These are phyloP conservation scores for Latrodectus elegans DNA, from an alignment of 2,888 invertebrate species.

Conservation along the genomic window DNA sequence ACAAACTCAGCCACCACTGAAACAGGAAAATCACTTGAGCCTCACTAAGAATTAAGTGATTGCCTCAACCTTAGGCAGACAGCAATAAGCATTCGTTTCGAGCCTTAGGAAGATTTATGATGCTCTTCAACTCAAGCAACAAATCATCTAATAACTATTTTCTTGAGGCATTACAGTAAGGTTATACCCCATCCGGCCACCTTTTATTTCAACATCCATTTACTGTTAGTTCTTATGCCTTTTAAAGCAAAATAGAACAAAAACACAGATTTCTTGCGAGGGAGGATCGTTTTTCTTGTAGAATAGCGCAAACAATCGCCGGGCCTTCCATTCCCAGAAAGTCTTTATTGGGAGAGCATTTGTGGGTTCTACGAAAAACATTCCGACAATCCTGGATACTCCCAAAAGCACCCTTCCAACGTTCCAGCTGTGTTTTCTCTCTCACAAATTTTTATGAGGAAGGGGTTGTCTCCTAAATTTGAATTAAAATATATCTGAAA, in stretches of 20 bases:
- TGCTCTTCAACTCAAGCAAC: slow-evolving; percentile 44
- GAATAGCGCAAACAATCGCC: slow-evolving; percentile 27
- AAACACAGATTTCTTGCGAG: slow-evolving; percentile 26
- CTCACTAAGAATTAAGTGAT: slow-evolving; percentile 42
- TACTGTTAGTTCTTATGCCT: slow-evolving; percentile 50
- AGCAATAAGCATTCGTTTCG: slow-evolving; percentile 38
- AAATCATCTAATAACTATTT: slow-evolving; percentile 50
- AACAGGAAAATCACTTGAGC: slow-evolving; percentile 40
- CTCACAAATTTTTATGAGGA: slow-evolving; percentile 12
- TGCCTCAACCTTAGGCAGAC: slow-evolving; percentile 29
- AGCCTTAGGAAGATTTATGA: slow-evolving; percentile 42
- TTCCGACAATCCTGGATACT: slow-evolving; percentile 41
- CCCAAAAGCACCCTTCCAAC: slow-evolving; percentile 24
- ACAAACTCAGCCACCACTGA: not conserved
- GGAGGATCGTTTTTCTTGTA: slow-evolving; percentile 40
- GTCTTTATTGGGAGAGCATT: slow-evolving; percentile 44
- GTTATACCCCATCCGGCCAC: slow-evolving; percentile 23
- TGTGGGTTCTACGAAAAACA: slow-evolving; percentile 47
- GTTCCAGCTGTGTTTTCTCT: slow-evolving; percentile 49
- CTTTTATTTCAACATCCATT: slow-evolving; percentile 55
- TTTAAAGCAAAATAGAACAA: slow-evolving; percentile 44
- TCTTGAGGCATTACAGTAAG: slow-evolving; percentile 28
- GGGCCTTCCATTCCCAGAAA: slow-evolving; percentile 19
- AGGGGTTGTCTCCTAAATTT: slow-evolving; percentile 41
- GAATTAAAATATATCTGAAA: not conserved